Evolutionary conservation across 2,797 vertebrate species (phyloP), one percentile per base, ranked within the genome.

Genomic region (Hipposideros larvatus): DNA sequence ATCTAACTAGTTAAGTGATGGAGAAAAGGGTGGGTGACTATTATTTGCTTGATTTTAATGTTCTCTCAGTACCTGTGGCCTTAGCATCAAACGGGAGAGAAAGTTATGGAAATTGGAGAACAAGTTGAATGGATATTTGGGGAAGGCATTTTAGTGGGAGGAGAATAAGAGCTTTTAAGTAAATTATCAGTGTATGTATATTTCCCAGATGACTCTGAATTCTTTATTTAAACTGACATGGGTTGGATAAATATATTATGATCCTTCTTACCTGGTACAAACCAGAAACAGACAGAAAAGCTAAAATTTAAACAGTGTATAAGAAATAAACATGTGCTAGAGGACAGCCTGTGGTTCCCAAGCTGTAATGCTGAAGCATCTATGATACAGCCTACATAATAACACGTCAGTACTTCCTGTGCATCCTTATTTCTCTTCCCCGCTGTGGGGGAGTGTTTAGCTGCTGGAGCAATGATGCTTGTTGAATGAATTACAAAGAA

Each of bases 201-300:
- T 90, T 95, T 95, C 80, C 94, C 85, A 74, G 61, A 84, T 95
- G 95, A 96, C n/a, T 97, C 66, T 95, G 91, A 95, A 91, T 96
- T 92, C 80, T 97, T 96, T 91, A 96, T 93, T 82, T 66, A 15
- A 96, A 95, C 65, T 90, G 92, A 90, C 46, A 75, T 87, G 51
- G 63, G 26, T 79, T 92, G 85, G 84, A 90, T 90, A 96, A 97
- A 96, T 90, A 73, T 46, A 91, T 82, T 94, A 85, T 74, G 51
- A 61, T 89, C 61, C 34, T 95, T 37, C 31, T 97, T 63, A 16
- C 46, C 90, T 61, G n/a, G 41, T 46, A 59, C 22, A 83, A 97
- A 89, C 61, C 96, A 91, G 83, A 92, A 92, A 55, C 19, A 74
- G 88, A 73, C 65, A 68, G 48, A 57, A 95, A 77, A 83, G 11